Percentiles rank a stretch among this genome's conserved stretches.
phyloP scores from a whole-genome alignment of 2,888 invertebrate genomes.

The Plutella xylostella region DNA sequence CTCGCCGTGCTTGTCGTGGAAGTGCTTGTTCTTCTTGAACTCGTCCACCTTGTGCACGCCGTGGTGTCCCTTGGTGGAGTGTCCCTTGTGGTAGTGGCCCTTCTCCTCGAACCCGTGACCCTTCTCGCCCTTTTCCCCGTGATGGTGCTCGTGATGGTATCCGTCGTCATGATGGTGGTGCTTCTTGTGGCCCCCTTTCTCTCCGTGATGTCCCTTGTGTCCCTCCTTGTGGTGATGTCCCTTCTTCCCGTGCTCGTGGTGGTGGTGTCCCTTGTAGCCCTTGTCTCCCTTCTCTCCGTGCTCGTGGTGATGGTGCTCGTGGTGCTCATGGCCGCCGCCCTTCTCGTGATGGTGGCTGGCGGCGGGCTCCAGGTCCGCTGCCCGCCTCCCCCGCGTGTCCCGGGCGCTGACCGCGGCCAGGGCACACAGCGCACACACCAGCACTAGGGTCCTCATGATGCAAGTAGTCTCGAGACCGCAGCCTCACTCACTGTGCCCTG shows the following conservation, averaged over 20 bases:
- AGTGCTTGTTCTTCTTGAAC: conserved; percentile 86
- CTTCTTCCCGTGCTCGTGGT: conserved; percentile 75
- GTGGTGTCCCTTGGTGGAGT: conserved; percentile 87
- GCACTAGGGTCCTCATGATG: conserved; percentile 37
- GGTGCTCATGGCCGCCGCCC: conserved; percentile 74
- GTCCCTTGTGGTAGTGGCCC: conserved; percentile 84
- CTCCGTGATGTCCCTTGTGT: conserved; percentile 70
- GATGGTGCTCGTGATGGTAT: conserved; percentile 72
- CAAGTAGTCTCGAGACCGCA: conserved; percentile 23
- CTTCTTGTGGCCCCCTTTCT: conserved; percentile 73
- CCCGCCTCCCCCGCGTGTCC: conserved; percentile 49
- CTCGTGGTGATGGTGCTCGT: conserved; percentile 71
- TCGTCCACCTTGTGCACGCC: conserved; percentile 87
- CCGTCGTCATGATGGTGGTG: conserved; percentile 75
- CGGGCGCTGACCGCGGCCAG: conserved; percentile 51
- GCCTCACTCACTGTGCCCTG: conserved; percentile 33
- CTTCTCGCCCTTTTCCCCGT: conserved; percentile 75
- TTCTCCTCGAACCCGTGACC: conserved; percentile 64
- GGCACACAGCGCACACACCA: conserved; percentile 48
- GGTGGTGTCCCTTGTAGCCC: conserved; percentile 75
- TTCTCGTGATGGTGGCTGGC: conserved; percentile 51
- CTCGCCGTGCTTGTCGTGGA: conserved; percentile 85
- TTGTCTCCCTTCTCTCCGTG: conserved; percentile 78
- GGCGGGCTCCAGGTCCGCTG: conserved; percentile 63
- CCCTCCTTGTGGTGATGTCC: conserved; percentile 79